A percentile compares a stretch with the other conserved stretches of the same genome.
Evolutionary conservation across 1,140 invertebrate genomes (phyloP).

Genomic region (Sitobion miscanthi): DNA sequence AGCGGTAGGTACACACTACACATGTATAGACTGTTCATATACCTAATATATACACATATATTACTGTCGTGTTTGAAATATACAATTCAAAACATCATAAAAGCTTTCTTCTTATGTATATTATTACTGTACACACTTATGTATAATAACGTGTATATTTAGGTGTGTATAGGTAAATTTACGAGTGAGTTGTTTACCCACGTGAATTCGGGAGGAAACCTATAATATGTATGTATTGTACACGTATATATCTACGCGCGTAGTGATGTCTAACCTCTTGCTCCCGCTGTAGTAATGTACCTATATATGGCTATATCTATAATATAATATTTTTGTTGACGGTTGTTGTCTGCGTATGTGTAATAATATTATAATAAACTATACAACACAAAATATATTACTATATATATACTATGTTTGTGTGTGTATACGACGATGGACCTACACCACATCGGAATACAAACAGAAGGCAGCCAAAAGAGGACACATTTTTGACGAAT

Average conservation of each 20-base stretch:
- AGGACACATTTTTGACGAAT: slow-evolving; percentile 46
- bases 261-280: background rate
- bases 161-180: background rate
- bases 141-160: background rate
- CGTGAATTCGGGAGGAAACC: background rate
- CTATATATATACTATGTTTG: background rate
- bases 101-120: background rate
- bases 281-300: background rate
- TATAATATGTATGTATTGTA: background rate
- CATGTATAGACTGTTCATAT: background rate
- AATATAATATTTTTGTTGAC: slow-evolving; percentile 23
- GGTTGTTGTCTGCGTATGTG: background rate
- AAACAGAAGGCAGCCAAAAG: background rate
- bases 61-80: background rate
- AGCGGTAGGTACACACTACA: background rate
- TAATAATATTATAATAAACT: background rate
- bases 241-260: background rate
- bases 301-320: background rate
- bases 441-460: background rate
- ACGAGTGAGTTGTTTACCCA: slow-evolving; percentile 4
- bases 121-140: background rate
- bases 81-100: background rate
- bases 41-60: background rate
- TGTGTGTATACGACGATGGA: background rate
- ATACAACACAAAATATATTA: background rate